Base-by-base conservation (phyloP, 2,797 vertebrate genomes). In the Microchirus variegatus region DNA sequence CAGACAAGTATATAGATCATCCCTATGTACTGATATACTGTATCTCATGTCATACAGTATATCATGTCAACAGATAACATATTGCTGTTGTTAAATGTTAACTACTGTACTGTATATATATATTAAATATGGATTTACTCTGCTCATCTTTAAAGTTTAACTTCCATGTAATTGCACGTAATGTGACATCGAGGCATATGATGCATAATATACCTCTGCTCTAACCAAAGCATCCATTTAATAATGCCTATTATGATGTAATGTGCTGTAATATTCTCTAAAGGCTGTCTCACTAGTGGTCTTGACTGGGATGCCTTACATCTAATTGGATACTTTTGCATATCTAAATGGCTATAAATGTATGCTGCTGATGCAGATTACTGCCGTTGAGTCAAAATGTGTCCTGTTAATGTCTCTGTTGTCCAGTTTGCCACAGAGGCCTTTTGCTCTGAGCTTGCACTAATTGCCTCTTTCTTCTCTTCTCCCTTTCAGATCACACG, bases 401-500 rank as follows among this genome's bases (percentile, higher is more conserved):
- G 59, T 73, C 49, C n/a, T 19, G 17, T 55, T 72, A 35, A 45
- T 57, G 69, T 73, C 63, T 58, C 52, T 70, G 53, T 44, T 18
- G 9, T 73, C 38, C 43, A 51, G 68, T 67, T 74, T 58, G 63
- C 48, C 37, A 64, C 31, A 45, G 45, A 70, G 43, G 36, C 38
- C 15, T 54, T 14, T 57, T 70, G 36, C 60, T 55, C 36, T 49
- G 51, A 70, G 43, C 19, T 63, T 43, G 37, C 36, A 66, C 31
- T 83, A 65, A 82, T 63, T 51, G 26, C 54, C 45, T 77, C 17
- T 53, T 59, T 59, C 55, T 85, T 85, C 44, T 80, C 74, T 19
- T 41, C 78, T 77, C 70, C 52, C 85, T 61, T 90, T 15, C 93
- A 99, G 98, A 93, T 98, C 86, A 95, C 95, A 84, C 95, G 96